phyloP scores from a whole-genome alignment of 2,888 invertebrate species.

The Tryphoninae sp. region DNA sequence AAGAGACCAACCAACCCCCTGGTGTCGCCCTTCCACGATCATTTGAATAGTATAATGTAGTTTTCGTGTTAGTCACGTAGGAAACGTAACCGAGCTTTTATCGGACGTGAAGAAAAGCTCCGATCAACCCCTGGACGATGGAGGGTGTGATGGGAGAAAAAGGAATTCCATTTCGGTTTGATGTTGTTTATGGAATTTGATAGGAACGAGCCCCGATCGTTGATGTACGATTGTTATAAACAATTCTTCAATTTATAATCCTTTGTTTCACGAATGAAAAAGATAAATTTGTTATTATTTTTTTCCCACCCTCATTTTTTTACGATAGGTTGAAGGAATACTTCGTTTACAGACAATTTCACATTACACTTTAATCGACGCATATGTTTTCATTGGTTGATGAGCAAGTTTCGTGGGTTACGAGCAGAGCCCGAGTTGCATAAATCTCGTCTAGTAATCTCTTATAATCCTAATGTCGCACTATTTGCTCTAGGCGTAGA shows the following conservation, averaged over 20 bases:
- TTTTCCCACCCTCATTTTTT: too few relatives aligned
- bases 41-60: constrained; percentile 78
- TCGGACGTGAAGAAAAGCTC: constrained; percentile 14
- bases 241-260: background rate
- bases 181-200: background rate
- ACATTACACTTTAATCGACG: constrained; percentile 41
- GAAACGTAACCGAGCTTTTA: constrained; percentile 50
- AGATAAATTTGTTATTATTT: too few relatives aligned
- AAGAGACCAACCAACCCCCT: constrained; percentile 42
- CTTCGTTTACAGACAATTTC: background rate
- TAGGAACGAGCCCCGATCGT: background rate
- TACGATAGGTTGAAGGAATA: background rate
- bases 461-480: constrained; percentile 78
- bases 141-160: background rate
- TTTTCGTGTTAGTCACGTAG: constrained; percentile 72
- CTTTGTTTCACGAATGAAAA: too few relatives aligned
- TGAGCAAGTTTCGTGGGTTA: constrained; percentile 50
- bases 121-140: background rate
- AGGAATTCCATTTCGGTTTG: background rate
- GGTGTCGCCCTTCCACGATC: constrained; percentile 69
- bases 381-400: constrained; percentile 52
- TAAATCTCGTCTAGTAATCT: constrained; percentile 77
- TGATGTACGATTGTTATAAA: too few relatives aligned
- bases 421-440: constrained; percentile 67
- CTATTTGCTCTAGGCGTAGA: constrained; percentile 76